These are phyloP conservation scores for Aurelia coerulea DNA, from an alignment of 30 jellyfish, hydroid and myxozoan species.

Conservation along the genomic window DNA sequence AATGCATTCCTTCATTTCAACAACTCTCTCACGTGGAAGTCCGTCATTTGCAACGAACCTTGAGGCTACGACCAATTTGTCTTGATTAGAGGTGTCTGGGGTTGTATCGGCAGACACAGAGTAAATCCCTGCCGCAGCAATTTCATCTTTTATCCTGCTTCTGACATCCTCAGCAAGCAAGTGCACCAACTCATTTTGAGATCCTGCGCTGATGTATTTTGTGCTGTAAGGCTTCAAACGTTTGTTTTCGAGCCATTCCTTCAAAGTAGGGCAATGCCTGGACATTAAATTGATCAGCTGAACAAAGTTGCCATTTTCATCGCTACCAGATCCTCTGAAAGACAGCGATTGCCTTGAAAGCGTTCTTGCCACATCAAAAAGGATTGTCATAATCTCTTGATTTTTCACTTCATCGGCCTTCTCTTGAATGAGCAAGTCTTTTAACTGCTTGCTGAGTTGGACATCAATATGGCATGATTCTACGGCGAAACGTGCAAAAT, in stretches of 20 bases:
- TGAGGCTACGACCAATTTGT: slow-evolving; percentile 34
- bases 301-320: slow-evolving; percentile 1
- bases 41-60: slow-evolving; percentile 14
- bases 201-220: no score
- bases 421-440: slow-evolving; percentile 43
- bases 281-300: neutral
- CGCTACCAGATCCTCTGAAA: slow-evolving; percentile 13
- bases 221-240: no score
- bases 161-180: slow-evolving; percentile 10
- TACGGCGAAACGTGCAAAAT: slow-evolving; percentile 37
- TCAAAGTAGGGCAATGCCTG: no score
- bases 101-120: slow-evolving; percentile 61
- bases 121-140: slow-evolving; percentile 9
- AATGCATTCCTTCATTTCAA: slow-evolving; percentile 44
- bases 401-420: slow-evolving; percentile 32
- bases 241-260: no score
- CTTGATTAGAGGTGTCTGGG: slow-evolving; percentile 28
- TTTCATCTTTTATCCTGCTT: slow-evolving; percentile 35
- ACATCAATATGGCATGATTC: slow-evolving; percentile 12
- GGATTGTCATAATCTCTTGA: slow-evolving; percentile 22
- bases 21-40: slow-evolving; percentile 45
- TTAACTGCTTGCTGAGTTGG: neutral
- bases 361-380: slow-evolving; percentile 32
- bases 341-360: slow-evolving; percentile 51
- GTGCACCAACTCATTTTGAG: no score